Conservation (phyloP, 2,888 invertebrate species). For the Candidula unifasciata region DNA sequence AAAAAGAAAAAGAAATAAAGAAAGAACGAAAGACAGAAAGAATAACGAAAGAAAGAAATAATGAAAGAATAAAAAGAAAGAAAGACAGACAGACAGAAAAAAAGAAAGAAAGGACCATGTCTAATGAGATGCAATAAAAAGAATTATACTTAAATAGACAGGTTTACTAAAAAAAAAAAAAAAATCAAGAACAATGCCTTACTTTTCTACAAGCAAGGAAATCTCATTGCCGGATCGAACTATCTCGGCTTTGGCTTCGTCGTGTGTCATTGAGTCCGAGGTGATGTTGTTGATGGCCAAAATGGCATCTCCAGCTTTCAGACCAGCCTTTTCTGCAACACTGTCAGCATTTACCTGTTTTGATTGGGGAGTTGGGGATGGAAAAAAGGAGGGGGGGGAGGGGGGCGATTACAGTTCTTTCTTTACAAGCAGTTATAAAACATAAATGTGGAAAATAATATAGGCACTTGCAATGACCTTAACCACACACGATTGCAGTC, state of each 20-base stretch:
- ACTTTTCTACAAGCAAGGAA: conserved; percentile 94
- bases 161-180: background rate
- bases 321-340: conserved; percentile 93
- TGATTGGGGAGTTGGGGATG: no score
- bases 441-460: background rate
- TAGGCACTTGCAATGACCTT: no score
- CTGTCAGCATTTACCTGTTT: conserved; percentile 95
- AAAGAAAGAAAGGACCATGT: background rate
- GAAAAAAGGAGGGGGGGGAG: no score
- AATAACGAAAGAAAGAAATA: no score
- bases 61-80: no score
- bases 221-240: conserved; percentile 91
- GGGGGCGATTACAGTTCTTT: background rate
- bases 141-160: no score
- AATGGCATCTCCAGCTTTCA: conserved; percentile 94
- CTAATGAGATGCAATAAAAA: no score
- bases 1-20: no score
- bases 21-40: no score
- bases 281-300: conserved; percentile 92
- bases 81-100: no score
- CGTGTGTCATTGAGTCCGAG: conserved; percentile 91
- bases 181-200: no score
- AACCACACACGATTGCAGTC: no score
- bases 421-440: background rate
- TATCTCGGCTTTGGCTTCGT: conserved; percentile 96